Conservation (phyloP, 2,113 vertebrate genomes). For the Leiothrix lutea region DNA sequence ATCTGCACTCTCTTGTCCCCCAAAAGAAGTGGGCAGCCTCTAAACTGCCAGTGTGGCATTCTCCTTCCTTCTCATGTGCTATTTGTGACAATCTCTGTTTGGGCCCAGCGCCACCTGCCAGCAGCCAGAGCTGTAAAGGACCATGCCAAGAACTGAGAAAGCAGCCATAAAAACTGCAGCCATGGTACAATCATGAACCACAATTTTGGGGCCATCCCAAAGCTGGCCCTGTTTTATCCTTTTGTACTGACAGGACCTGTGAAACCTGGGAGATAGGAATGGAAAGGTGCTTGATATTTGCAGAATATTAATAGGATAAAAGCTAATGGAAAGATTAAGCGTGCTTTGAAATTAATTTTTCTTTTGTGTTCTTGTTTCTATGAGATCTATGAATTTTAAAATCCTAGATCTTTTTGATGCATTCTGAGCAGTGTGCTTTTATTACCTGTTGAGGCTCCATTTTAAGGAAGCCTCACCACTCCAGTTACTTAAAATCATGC, state of each 20-base stretch:
- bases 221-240: neutral
- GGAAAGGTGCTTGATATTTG: neutral
- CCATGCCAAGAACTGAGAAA: fast-evolving
- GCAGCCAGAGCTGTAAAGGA: neutral
- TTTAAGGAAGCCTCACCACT: neutral
- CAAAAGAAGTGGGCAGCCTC: neutral
- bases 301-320: neutral
- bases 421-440: neutral
- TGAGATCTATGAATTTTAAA: neutral
- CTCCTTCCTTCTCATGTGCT: neutral
- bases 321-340: neutral
- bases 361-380: neutral
- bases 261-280: neutral
- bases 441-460: neutral
- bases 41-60: neutral
- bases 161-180: neutral
- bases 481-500: neutral
- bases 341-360: neutral
- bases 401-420: neutral
- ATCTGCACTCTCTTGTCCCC: fast-evolving
- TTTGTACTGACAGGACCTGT: neutral
- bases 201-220: neutral
- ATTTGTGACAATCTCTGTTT: neutral
- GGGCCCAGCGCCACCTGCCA: too few relatives aligned
- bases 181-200: fast-evolving